Evolutionary conservation across 2,888 invertebrate genomes (phyloP), one percentile per base, ranked within the genome.

Genomic region (Empis stercorea): DNA sequence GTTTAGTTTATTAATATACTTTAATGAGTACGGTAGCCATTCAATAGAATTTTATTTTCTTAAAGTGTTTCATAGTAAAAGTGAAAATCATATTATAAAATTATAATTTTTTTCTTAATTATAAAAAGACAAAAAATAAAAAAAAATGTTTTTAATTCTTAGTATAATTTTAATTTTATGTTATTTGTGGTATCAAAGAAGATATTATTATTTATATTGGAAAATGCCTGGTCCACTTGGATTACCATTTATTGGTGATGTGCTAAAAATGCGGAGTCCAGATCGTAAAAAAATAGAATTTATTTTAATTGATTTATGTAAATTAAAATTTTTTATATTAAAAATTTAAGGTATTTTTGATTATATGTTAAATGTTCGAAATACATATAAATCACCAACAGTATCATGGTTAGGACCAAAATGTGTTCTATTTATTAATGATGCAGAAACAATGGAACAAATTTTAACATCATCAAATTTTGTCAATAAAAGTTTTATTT

Each of bases 371-470:
- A 27, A 27, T 7, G 7, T 38, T 11, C 11, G 17, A 2, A 50
- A 56, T 3, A 48, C 54, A 36, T 65, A 62, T 30, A 55, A 52
- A 37, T 53, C 59, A 1, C 66, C 65, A 2, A 63, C 61, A 17
- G 17, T 65, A 43, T 59, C 64, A 20, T 66, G 65, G 65, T 62
- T 65, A 65, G 65, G 65, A 17, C 59, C 56, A 30, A 61, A 58
- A 36, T 66, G 66, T 14, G 60, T 65, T 37, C 58, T 65, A 4
- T 65, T 65, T 46, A 57, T 62, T 41, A 62, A 59, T 54, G 64
- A 65, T 52, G 65, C 65, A 42, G 55, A 58, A 46, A 63, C 64
- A 30, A 54, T 64, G 44, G 65, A 65, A 53, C 59, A 59, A 44
- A 56, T 65, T 46, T 61, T 65, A 36, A 65, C 65, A 48, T 66